Evolutionary conservation across 2,888 invertebrate genomes (phyloP).

Genomic region (Blera fallax): DNA sequence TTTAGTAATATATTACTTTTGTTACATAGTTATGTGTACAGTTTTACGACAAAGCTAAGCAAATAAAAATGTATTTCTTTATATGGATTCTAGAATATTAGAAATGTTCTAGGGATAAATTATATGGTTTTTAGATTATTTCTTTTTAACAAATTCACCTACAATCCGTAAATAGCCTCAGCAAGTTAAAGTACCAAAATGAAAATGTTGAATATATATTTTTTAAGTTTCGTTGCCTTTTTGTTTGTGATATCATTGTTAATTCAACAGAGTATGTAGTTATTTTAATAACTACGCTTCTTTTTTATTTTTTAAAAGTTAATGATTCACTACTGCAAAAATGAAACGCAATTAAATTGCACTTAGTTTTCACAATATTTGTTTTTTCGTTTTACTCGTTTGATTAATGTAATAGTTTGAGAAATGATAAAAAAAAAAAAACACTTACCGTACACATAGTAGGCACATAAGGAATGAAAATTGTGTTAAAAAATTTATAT

Average conservation of each 20-base stretch:
- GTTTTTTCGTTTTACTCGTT: constrained; percentile 22
- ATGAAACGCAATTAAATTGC: constrained; percentile 73
- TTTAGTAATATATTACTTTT: constrained; percentile 68
- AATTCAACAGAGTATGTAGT: constrained; percentile 47
- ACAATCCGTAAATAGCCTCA: constrained; percentile 67
- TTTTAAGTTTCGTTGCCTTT: constrained; percentile 65
- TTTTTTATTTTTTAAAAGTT: constrained; percentile 39
- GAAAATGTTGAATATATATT: constrained; percentile 26
- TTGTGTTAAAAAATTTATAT: constrained; percentile 46
- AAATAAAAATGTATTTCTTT: constrained; percentile 50
- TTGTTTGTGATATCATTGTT: constrained; percentile 57
- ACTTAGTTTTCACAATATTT: constrained; percentile 60
- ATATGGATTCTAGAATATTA: constrained; percentile 31
- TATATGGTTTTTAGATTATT: constrained; percentile 1
- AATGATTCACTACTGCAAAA: constrained; percentile 73
- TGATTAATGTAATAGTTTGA: constrained; percentile 46
- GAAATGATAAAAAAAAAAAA: constrained; percentile 59
- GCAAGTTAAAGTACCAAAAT: constrained; percentile 68
- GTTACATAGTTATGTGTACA: constrained; percentile 72
- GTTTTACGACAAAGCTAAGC: constrained; percentile 68
- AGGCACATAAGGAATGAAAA: constrained; percentile 72
- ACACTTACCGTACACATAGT: constrained; percentile 73
- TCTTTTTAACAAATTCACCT: constrained; percentile 53
- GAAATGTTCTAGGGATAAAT: constrained; percentile 39
- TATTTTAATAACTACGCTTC: constrained; percentile 30